Evolutionary conservation across 2,888 invertebrate genomes (phyloP), one percentile per base, ranked within the genome.

Genomic region (Callinectes sapidus): DNA sequence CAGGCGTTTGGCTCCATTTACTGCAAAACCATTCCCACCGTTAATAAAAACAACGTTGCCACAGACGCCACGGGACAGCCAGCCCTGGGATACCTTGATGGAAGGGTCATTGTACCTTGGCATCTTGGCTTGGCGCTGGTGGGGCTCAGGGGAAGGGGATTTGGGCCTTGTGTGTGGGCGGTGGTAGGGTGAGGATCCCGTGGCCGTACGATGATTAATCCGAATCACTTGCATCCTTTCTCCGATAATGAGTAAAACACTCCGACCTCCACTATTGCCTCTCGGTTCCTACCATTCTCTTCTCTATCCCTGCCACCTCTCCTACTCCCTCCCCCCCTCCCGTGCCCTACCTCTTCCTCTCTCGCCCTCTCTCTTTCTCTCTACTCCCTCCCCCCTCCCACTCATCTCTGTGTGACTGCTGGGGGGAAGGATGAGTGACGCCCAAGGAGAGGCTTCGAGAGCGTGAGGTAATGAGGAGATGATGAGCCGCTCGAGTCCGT

Each of bases 221-320:
- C 86, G 91, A 93, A 93, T 93, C 92, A 93, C 92, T 93, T 93
- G 92, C 92, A 93, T 93, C 92, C 92, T 93, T 93, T 89, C 92
- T 86, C 89, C 92, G 91, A 93, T 93, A 93, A 93, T 93, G 92
- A 93, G 92, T 93, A 93, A 93, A 93, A 93, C 92, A 93, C 91
- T 81, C 92, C 91, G 86, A 93, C 92, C 88, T 93, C 90, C 92
- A 90, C 92, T 92, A 87, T 92, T 92, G 92, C 90, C 90, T 92
- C 92, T 77, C 42, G 61, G 87, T 90, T 86, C 71, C 90, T 90
- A 32, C 48, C 71, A 66, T 87, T 92, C 92, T 87, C 71, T 55
- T 66, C 89, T 66, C 71, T n/a, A 54, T 39, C 91, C 32, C 85
- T 90, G 54, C 39, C 39, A 71, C n/a, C n/a, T n/a, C n/a, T n/a